Conservation (phyloP, 1,140 invertebrate genomes). For the Apis laboriosa region DNA sequence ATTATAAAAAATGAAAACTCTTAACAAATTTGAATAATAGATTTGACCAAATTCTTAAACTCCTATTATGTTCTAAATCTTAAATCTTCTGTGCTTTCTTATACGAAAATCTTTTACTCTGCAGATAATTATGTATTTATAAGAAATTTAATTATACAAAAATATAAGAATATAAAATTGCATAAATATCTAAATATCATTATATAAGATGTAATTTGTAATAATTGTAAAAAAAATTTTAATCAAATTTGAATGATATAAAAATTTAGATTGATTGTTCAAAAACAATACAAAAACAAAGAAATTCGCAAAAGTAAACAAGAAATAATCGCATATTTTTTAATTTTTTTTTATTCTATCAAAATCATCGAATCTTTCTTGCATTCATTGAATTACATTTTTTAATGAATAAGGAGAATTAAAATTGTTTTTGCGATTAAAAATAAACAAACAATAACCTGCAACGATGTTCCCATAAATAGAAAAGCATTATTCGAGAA, state of each 20-base stretch:
- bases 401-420: not conserved
- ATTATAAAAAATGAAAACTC: no score
- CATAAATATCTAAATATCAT: no score
- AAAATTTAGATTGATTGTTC: no score
- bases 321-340: not conserved
- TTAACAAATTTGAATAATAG: no score
- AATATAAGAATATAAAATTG: not conserved
- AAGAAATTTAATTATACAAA: not conserved
- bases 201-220: no score
- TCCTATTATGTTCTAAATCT: no score
- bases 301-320: not conserved
- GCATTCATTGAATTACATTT: not conserved
- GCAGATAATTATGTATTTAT: not conserved
- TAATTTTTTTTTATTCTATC: not conserved
- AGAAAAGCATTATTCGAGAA: not conserved
- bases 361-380: not conserved
- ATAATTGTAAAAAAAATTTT: no score
- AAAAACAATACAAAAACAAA: no score
- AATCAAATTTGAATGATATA: no score
- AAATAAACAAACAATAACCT: constrained; percentile 16
- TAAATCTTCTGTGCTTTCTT: no score
- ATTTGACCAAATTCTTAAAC: no score
- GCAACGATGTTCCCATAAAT: not conserved
- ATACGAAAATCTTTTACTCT: no score
- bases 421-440: not conserved